Percentiles rank a stretch among this genome's conserved stretches.
These are phyloP conservation scores for Haliclystus octoradiatus DNA, from an alignment of 30 jellyfish, hydroid and myxozoan genomes.

Conservation along the genomic window DNA sequence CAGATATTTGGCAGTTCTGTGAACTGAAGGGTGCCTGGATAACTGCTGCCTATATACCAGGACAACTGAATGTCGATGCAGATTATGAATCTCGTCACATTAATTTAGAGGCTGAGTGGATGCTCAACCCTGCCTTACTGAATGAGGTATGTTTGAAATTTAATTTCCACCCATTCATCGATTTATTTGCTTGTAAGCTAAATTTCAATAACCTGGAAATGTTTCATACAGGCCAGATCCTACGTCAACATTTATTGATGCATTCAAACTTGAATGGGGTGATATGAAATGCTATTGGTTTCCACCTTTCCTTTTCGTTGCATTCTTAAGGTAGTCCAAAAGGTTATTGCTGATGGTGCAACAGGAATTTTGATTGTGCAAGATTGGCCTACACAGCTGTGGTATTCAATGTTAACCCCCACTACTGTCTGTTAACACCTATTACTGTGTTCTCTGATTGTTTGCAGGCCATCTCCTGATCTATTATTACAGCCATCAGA, in stretches of 20 bases:
- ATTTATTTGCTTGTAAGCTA: constrained; percentile 17
- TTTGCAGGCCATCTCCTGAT: too few species aligned
- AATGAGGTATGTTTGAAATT: neutral
- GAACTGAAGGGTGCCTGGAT: too few species aligned
- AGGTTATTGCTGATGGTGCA: constrained; percentile 15
- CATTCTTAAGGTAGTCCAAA: constrained; percentile 17
- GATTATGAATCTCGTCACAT: constrained; percentile 5
- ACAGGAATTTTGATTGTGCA: constrained; percentile 26
- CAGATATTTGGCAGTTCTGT: too few species aligned
- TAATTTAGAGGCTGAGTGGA: constrained; percentile 4
- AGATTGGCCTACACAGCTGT: constrained; percentile 13
- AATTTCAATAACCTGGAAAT: neutral
- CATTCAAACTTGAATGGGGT: constrained; percentile 12
- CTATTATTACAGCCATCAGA: neutral
- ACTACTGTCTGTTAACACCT: neutral
- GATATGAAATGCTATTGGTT: neutral
- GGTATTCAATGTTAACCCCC: constrained; percentile 8
- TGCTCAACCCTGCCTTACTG: neutral
- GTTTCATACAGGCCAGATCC: constrained; percentile 9
- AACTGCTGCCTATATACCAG: too few species aligned
- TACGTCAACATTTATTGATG: constrained; percentile 7
- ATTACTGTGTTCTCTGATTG: too few species aligned
- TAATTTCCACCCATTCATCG: neutral
- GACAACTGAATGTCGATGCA: too few species aligned
- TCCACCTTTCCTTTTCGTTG: constrained; percentile 22